Conservation (phyloP, 2,888 invertebrate species). For the Euplexia lucipara region DNA sequence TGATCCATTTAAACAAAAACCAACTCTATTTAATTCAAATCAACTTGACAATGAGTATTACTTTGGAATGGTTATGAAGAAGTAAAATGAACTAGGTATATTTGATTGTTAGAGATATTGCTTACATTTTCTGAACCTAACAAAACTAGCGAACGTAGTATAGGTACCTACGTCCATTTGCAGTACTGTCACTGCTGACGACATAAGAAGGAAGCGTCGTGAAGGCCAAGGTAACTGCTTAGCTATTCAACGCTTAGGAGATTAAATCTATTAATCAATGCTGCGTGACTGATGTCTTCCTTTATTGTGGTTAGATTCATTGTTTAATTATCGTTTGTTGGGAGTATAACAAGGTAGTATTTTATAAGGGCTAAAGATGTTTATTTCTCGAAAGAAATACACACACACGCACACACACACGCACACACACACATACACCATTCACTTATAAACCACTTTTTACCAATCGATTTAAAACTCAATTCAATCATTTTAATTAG, state of each 20-base stretch:
- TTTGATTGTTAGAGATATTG: too few species aligned
- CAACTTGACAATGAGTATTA: not conserved
- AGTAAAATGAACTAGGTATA: too few species aligned
- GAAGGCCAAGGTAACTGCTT: slow-evolving; percentile 44
- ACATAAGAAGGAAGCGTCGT: slow-evolving; percentile 38
- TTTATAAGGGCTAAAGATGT: too few species aligned
- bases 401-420: too few species aligned
- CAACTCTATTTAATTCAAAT: too few species aligned
- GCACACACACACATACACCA: too few species aligned
- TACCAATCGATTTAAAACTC: too few species aligned
- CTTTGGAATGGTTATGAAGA: not conserved
- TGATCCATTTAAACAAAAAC: too few species aligned
- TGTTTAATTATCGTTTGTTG: slow-evolving; percentile 16
- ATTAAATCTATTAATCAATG: slow-evolving; percentile 49
- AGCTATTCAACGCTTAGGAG: slow-evolving; percentile 23
- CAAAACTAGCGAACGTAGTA: not conserved
- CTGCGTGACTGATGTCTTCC: slow-evolving; percentile 37
- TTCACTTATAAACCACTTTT: too few species aligned
- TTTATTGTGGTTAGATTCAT: slow-evolving; percentile 9
- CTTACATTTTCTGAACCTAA: too few species aligned
- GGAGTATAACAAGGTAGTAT: not conserved
- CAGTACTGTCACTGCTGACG: slow-evolving; percentile 12
- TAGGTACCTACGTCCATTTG: not conserved
- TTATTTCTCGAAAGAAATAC: too few species aligned
- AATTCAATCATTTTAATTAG: too few species aligned